Evolutionary conservation across 2,113 vertebrate genomes (phyloP), one percentile per base, ranked within the genome.

Genomic region (Zosterops lateralis): DNA sequence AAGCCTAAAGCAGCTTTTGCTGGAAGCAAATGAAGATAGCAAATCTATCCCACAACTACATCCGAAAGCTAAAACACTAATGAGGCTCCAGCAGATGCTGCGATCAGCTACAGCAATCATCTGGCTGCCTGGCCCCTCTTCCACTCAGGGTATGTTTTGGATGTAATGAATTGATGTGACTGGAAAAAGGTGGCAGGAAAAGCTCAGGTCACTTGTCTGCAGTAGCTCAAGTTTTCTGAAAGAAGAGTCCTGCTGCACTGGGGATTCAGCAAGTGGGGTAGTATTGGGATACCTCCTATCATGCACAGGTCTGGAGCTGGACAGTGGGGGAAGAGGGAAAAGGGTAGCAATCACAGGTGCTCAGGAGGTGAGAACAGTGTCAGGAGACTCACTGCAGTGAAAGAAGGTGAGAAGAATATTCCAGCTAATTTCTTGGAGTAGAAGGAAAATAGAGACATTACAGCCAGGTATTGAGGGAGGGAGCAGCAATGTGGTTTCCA

Each of bases 1-100:
- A 92, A 92, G 65, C 86, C 65, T 89, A 92, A 94, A 95, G 72
- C 60, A 94, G 91, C 91, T 93, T 96, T 94, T 78, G n/a, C 65
- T 84, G 73, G 80, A 81, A 78, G 88, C 48, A 92, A 94, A 94
- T 60, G 75, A 94, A 93, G 45, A 21, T 31, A 68, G 79, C 68
- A 92, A 86, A 92, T 96, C 64, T 90, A 77, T 90, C 61, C 60
- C 8, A 2, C 53, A 87, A 75, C 88, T 47, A 60, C 1, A 0
- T 74, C 48, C 0, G 0, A 88, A 86, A 92, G 83, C 79, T 93
- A 48, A 92, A 93, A 64, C 19, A 65, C 76, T 84, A 90, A 75
- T 61, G 42, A 96, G 61, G 31, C 48, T 90, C 58, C 22, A 84
- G 71, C 77, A 82, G 57, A 87, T 8, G 5, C 70, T 76, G 66